Evolutionary conservation across 2,797 vertebrate species (phyloP), one percentile per base, ranked within the genome.

Genomic region (Capromys pilorides): DNA sequence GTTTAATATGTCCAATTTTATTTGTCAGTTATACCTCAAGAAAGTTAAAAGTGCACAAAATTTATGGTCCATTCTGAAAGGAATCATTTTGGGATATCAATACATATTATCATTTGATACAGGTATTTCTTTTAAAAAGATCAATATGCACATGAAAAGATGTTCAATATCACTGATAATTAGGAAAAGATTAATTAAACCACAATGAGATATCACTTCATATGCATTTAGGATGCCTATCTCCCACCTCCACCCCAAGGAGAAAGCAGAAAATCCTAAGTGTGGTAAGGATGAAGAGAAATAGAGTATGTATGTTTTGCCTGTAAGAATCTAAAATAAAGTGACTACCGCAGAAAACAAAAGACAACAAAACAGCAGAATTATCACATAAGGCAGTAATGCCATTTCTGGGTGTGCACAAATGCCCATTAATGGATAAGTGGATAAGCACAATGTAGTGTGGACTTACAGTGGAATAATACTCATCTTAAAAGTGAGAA

Each of bases 91-190:
- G 75, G 49, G 45, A 64, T 73, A 88, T 75, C 77, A 73, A 49
- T 22, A 33, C 59, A 12, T 26, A 62, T 61, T 49, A 80, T 13
- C 26, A 87, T 73, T 82, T 88, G 67, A 86, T 54, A 71, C 8
- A 71, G 19, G 3, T 77, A 41, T 45, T 61, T 86, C 77, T 84
- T 87, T 51, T 86, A 82, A 89, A n/a, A 93, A 95, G 36, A 86
- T 8, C 24, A 66, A 84, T 26, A 71, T 2, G 18, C 19, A 54
- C 33, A 61, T 77, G 39, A 77, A 88, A 89, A 88, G 7, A 67
- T 62, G 21, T 28, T 90, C 62, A 24, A 24, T 2, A 12, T 31
- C 49, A 62, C 12, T 95, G 49, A 66, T 73, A 21, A 73, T n/a
- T 49, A 88, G 39, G 33, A 18, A 94, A 92, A 57, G 41, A 39